Percentiles rank a stretch among this genome's conserved stretches.
Conservation (phyloP, 2,113 vertebrate species). For the Sapajus apella region DNA sequence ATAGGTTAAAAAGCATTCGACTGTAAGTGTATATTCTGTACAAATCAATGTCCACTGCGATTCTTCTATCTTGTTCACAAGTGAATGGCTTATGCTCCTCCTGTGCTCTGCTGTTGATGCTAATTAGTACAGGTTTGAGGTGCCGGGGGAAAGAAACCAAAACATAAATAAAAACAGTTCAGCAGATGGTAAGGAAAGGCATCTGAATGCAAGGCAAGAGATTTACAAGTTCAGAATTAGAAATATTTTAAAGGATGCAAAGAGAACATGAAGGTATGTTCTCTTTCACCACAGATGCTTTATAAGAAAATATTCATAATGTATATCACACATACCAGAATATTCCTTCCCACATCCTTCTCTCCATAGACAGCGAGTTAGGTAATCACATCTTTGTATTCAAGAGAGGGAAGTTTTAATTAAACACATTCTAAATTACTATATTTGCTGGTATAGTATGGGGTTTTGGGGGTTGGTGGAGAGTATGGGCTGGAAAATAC, state of each 20-base stretch:
- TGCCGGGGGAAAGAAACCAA: neutral
- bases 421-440: neutral
- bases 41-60: neutral
- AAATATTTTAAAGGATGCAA: neutral
- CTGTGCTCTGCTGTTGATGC: neutral
- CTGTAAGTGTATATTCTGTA: neutral
- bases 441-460: neutral
- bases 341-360: neutral
- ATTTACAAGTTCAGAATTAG: neutral
- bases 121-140: neutral
- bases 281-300: neutral
- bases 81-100: neutral
- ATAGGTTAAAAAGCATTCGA: neutral
- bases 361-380: neutral
- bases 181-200: neutral
- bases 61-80: neutral
- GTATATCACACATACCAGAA: neutral
- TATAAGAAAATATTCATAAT: neutral
- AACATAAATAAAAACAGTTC: slow-evolving; percentile 27
- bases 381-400: neutral
- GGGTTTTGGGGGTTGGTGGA: neutral
- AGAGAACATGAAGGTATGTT: neutral
- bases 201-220: neutral
- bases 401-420: neutral
- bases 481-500: neutral